Base-by-base conservation (phyloP, 2,797 vertebrate species). In the Hydrocynus forskahlii region DNA sequence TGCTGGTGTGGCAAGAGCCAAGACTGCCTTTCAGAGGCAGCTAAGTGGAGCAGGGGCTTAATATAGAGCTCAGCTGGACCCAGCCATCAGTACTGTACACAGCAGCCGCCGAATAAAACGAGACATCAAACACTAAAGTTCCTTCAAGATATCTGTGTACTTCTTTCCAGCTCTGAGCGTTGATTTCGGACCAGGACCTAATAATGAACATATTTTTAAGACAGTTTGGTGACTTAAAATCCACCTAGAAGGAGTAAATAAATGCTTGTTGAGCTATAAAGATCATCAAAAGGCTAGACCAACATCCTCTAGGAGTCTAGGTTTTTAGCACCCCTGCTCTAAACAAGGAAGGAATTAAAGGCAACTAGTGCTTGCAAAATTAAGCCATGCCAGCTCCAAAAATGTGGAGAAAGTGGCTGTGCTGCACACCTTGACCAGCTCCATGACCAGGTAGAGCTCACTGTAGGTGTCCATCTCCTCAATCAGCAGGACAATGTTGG, bases 361-460 rank as follows among this genome's bases (percentile, higher is more conserved):
- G 4, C 48, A 50, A 21, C n/a, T 1, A 59, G 57, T 7, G 8
- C n/a, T 25, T 7, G 23, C 59, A 23, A 62, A 62, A 9, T 12
- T 25, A 62, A 10, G 10, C 57, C 57, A n/a, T 60, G 57, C 63
- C 9, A 40, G 29, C 5, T 29, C 8, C 5, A 1, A 69, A 13
- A 69, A 48, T 23, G 2, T 25, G 1, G 10, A 25, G 5, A 14
- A 70, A 50, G 25, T 6, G 5, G n/a, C 72, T 23, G 17, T 40
- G 29, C 19, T 29, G 45, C 64, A 52, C 23, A 99, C 98, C 96
- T 99, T 99, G 52, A 99, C 97, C 85, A 99, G 92, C 90, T 99
- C 98, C 97, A 99, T 99, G 78, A 99, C 96, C 62, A 99, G 96
- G 79, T 97, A 99, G 68, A 99, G 94, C 5, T 97, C 97, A 52